A percentile compares a stretch with the other conserved stretches of the same genome.
Conservation (phyloP, 2,113 vertebrate species). For the Cepphus grylle region DNA sequence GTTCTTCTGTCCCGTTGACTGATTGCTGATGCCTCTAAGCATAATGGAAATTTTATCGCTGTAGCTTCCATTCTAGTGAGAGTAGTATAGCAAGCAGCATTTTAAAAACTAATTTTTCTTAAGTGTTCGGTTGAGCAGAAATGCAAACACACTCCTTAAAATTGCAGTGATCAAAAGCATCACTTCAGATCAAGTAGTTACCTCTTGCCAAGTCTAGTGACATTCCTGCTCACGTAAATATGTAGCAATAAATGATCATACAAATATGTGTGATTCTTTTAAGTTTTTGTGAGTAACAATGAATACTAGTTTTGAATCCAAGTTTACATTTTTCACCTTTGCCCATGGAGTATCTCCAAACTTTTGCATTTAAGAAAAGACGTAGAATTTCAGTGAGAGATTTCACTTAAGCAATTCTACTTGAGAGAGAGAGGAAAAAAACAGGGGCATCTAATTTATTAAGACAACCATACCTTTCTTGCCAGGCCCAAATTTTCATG, state of each 20-base stretch:
- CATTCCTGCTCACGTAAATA: background rate
- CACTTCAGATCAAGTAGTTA: background rate
- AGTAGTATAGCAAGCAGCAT: background rate
- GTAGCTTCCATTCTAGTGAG: background rate
- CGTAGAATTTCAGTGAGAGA: background rate
- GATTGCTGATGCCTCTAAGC: background rate
- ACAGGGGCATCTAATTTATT: fast-evolving
- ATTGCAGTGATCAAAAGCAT: background rate
- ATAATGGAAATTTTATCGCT: conserved; percentile 1
- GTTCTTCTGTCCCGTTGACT: background rate
- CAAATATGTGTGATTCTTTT: background rate
- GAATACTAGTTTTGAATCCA: background rate
- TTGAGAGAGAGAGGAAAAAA: background rate
- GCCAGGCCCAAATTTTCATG: background rate
- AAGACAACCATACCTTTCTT: background rate
- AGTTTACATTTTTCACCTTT: background rate
- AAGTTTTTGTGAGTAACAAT: background rate
- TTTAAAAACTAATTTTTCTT: background rate
- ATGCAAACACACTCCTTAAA: conserved; percentile 1
- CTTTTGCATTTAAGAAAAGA: background rate
- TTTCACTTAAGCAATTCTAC: background rate
- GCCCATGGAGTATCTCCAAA: background rate
- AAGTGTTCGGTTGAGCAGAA: background rate
- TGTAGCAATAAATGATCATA: background rate
- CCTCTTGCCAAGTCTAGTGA: background rate